Evolutionary conservation across 2,888 invertebrate species (phyloP).

Genomic region (Molanna angustata): DNA sequence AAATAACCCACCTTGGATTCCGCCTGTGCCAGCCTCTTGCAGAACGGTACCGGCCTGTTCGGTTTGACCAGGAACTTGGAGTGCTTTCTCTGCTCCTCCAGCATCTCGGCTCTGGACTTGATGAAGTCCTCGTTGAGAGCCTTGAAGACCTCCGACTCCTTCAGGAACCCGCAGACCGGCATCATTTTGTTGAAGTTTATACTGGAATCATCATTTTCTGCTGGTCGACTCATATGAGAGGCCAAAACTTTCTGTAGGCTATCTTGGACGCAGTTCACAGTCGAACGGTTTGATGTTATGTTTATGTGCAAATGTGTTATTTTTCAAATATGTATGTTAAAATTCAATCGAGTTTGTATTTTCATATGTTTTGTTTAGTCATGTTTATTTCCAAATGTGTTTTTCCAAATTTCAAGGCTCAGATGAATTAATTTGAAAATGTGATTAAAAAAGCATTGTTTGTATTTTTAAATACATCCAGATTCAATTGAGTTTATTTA

Average conservation of each 20-base stretch:
- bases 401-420: too few relatives aligned
- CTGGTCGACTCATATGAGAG: slow-evolving; percentile 46
- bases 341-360: too few relatives aligned
- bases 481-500: too few relatives aligned
- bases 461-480: too few relatives aligned
- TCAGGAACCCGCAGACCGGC: slow-evolving; percentile 61
- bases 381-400: too few relatives aligned
- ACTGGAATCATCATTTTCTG: slow-evolving; percentile 46
- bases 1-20: slow-evolving; percentile 34
- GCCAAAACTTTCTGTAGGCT: slow-evolving; percentile 45
- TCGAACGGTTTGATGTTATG: too few relatives aligned
- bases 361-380: too few relatives aligned
- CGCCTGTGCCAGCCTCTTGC: slow-evolving; percentile 17
- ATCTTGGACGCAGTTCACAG: slow-evolving; percentile 18
- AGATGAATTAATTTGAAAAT: too few relatives aligned
- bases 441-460: too few relatives aligned
- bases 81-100: slow-evolving; percentile 61
- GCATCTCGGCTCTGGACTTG: slow-evolving; percentile 51
- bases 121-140: slow-evolving; percentile 57
- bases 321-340: too few relatives aligned
- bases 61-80: slow-evolving; percentile 78
- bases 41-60: slow-evolving; percentile 60
- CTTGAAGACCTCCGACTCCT: slow-evolving; percentile 66
- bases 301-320: too few relatives aligned
- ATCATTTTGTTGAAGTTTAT: slow-evolving; percentile 69